Percentiles rank a stretch among this genome's conserved stretches.
These are phyloP conservation scores for Salmo trutta DNA, from an alignment of 2,797 vertebrate genomes.

Conservation along the genomic window DNA sequence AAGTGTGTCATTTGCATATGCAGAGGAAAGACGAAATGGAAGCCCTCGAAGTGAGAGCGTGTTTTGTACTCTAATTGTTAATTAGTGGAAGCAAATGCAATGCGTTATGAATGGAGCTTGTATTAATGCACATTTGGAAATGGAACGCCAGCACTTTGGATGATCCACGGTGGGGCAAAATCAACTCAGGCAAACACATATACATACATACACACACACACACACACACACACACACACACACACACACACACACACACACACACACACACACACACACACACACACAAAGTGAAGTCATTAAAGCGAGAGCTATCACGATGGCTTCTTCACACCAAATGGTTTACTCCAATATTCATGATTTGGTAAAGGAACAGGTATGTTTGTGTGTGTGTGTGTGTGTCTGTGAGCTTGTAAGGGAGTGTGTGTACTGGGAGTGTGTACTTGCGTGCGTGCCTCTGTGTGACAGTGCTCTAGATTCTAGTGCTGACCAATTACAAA, in stretches of 20 bases:
- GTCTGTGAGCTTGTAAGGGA: not conserved
- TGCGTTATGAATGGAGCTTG: slow-evolving; percentile 21
- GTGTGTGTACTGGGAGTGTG: not conserved
- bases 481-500: slow-evolving; percentile 26
- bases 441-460: slow-evolving; percentile 1
- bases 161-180: not conserved
- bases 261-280: not conserved
- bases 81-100: slow-evolving; percentile 40
- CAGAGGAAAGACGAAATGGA: slow-evolving; percentile 7
- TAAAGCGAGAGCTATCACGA: not conserved
- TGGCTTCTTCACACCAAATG: not conserved
- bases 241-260: not conserved
- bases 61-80: slow-evolving; percentile 39
- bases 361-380: not conserved
- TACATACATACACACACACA: not conserved
- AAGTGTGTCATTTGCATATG: slow-evolving; percentile 15
- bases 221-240: not conserved
- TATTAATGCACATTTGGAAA: not conserved
- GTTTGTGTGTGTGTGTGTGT: not conserved
- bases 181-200: not conserved
- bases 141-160: not conserved
- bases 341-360: not conserved
- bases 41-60: not conserved
- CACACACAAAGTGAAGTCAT: slow-evolving; percentile 7
- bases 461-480: not conserved